Evolutionary conservation across 2,113 vertebrate species (phyloP).

Genomic region (Barbus barbus): DNA sequence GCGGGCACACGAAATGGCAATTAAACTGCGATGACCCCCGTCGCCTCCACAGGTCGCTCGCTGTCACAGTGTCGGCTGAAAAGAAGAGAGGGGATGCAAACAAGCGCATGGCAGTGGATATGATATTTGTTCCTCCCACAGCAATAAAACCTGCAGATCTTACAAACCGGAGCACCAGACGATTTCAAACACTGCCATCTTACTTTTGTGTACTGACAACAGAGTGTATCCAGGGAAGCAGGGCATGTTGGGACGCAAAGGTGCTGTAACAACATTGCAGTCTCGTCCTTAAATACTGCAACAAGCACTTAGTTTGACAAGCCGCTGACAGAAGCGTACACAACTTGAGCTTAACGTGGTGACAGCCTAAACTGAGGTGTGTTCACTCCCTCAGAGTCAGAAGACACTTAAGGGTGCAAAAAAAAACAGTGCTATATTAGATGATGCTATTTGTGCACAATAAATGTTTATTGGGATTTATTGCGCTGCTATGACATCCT

Average conservation of each 20-base stretch:
- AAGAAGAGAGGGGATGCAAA: slow-evolving; percentile 23
- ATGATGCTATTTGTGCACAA: slow-evolving; percentile 25
- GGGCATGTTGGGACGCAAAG: slow-evolving; percentile 44
- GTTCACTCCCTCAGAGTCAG: slow-evolving; percentile 8
- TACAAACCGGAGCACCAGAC: not conserved
- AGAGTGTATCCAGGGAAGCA: slow-evolving; percentile 48
- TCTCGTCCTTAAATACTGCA: slow-evolving; percentile 46
- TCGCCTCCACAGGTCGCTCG: slow-evolving; percentile 43
- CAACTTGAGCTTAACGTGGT: slow-evolving; percentile 11
- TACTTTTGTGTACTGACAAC: slow-evolving; percentile 47
- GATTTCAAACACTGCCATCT: not conserved
- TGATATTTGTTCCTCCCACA: slow-evolving; percentile 29
- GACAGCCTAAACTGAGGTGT: slow-evolving; percentile 27
- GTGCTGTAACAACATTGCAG: slow-evolving; percentile 9
- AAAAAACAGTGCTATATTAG: not conserved
- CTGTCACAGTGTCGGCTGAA: slow-evolving; percentile 23
- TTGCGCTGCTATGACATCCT: slow-evolving; percentile 36
- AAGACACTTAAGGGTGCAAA: slow-evolving; percentile 4
- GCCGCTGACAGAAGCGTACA: slow-evolving; percentile 43
- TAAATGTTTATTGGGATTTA: slow-evolving; percentile 40
- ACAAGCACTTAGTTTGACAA: slow-evolving; percentile 46
- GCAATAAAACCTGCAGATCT: not conserved
- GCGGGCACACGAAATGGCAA: slow-evolving; percentile 53
- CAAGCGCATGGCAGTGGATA: not conserved
- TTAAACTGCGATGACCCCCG: slow-evolving; percentile 53